Conservation (phyloP, 2,888 invertebrate genomes). For the Aspidapion aeneum region DNA sequence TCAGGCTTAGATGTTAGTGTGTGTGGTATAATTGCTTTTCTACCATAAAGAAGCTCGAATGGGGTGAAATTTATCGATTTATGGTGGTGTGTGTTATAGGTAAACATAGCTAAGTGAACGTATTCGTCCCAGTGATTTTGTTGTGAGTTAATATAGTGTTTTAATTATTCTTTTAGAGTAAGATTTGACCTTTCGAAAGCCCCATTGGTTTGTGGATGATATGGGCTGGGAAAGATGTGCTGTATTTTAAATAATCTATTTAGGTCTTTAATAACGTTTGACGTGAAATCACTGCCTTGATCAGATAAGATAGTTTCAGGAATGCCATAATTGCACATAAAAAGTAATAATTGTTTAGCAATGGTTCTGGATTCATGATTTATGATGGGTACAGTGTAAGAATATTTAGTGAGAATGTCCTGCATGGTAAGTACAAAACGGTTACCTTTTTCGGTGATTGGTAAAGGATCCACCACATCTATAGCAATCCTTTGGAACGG, state of each 20-base stretch:
- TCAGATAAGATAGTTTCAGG: conserved; percentile 34
- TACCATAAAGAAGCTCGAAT: conserved; percentile 35
- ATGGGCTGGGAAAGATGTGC: too few species aligned
- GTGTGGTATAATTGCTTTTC: conserved; percentile 23
- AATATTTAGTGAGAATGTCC: conserved; percentile 39
- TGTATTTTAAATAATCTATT: too few species aligned
- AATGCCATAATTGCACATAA: conserved; percentile 32
- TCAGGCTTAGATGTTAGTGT: conserved; percentile 13
- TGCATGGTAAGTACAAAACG: conserved; percentile 29
- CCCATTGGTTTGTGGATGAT: conserved; percentile 29
- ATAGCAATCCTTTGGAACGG: conserved; percentile 32
- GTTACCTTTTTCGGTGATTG: conserved; percentile 27
- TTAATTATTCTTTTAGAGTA: conserved; percentile 35
- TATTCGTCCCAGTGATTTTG: conserved; percentile 38
- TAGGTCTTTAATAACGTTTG: conserved; percentile 31
- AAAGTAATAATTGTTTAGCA: conserved; percentile 27
- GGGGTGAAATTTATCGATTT: conserved; percentile 32
- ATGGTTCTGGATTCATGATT: too few species aligned
- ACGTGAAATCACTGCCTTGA: conserved; percentile 33
- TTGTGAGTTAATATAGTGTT: conserved; percentile 35
- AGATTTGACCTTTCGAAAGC: conserved; percentile 36
- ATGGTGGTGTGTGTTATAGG: conserved; percentile 34
- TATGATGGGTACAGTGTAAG: too few species aligned
- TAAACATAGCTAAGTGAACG: conserved; percentile 33
- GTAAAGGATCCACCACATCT: conserved; percentile 34